Percentiles rank a stretch among this genome's conserved stretches.
phyloP scores from a whole-genome alignment of 2,888 invertebrate species.

The Unio delphinus region DNA sequence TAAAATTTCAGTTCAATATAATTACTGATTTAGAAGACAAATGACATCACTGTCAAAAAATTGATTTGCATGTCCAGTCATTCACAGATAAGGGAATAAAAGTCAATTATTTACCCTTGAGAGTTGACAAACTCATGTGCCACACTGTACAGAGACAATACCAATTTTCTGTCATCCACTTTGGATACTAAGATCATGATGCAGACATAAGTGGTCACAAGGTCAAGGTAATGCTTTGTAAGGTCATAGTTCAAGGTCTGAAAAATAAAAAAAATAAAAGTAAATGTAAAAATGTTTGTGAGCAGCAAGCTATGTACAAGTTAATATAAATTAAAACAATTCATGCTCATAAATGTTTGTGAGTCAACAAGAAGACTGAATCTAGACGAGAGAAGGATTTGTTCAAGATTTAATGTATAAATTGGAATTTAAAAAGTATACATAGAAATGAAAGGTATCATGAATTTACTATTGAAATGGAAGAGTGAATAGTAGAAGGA shows the following conservation, averaged over 20 bases:
- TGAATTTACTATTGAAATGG: background rate
- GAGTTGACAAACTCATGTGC: slow-evolving; percentile 97
- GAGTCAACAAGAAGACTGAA: background rate
- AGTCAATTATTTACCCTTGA: slow-evolving; percentile 59
- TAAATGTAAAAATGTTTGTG: background rate
- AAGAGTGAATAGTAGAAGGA: background rate
- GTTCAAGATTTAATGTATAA: no score
- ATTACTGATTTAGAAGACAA: no score
- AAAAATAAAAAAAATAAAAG: slow-evolving; percentile 31
- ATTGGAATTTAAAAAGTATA: no score
- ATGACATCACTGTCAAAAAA: no score
- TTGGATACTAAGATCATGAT: slow-evolving; percentile 97
- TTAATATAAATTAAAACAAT: no score
- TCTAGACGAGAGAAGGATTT: background rate
- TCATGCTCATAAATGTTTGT: no score
- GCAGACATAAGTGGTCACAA: slow-evolving; percentile 93
- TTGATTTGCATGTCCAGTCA: no score
- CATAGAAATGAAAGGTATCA: background rate
- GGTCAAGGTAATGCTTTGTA: slow-evolving; percentile 94
- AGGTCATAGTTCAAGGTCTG: slow-evolving; percentile 93
- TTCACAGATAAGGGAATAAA: background rate
- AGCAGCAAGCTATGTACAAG: background rate
- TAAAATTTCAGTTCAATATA: no score
- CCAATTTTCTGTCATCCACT: slow-evolving; percentile 98
- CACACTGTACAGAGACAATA: slow-evolving; percentile 95